Evolutionary conservation across 2,113 vertebrate genomes (phyloP), one percentile per base, ranked within the genome.

Genomic region (Centropus bengalensis): DNA sequence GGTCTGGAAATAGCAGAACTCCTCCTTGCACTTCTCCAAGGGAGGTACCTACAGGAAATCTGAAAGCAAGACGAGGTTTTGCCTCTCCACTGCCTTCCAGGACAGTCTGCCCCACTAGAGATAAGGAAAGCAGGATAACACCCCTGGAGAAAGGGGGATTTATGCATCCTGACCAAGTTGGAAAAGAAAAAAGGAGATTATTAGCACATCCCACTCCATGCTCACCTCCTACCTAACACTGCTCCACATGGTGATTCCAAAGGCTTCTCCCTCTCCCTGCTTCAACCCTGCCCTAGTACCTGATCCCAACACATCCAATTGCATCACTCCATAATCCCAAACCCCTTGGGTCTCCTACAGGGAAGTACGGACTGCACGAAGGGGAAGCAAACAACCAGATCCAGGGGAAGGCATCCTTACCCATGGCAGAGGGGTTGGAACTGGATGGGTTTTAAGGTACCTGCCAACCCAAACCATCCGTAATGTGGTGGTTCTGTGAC

Each of bases 221-320:
- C 17, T 24, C 55, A 6, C 42, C 23, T 58, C 69, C 14, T 26
- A 12, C 8, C 36, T 20, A 33, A 51, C 1, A 21, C 14, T 32
- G 24, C 5, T 3, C 56, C 40, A 6, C 1, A 10, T 0, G 2
- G n/a, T 14, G 23, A 40, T 42, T 21, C 10, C 60, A 83, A 79
- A 69, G 9, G 30, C 40, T 52, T 52, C 67, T 56, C 24, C 28
- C 20, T 33, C 16, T 10, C 20, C 30, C 28, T 51, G 42, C 54
- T 70, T 33, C 28, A 32, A 54, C 40, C 49, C 64, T 51, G 60
- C 8, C 32, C 26, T 4, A 42, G 32, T 30, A 66, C 12, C 58
- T 36, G 45, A 6, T 5, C 30, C 42, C 11, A 36, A 16, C n/a
- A 9, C 45, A 54, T n/a, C 21, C 60, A 45, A n/a, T 8, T 3